These are phyloP conservation scores for Hyposoter didymator DNA, from an alignment of 2,888 invertebrate species.

Conservation along the genomic window DNA sequence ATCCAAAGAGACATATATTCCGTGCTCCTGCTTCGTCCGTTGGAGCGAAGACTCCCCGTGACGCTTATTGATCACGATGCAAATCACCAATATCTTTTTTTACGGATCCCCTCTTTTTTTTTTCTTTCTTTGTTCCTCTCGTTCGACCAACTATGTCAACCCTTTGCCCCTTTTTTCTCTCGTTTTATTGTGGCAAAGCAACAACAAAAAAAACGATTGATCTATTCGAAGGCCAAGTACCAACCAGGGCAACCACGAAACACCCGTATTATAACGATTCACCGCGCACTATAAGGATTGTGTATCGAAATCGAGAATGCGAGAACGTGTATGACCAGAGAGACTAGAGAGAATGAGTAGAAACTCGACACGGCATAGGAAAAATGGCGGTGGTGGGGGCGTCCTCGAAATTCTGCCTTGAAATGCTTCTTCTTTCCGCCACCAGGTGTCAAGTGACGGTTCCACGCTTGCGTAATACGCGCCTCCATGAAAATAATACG, in stretches of 20 bases:
- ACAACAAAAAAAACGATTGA: conserved; percentile 27
- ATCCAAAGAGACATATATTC: conserved; percentile 49
- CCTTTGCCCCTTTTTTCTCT: background rate
- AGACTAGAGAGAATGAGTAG: too few species aligned
- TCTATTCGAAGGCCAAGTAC: conserved; percentile 54
- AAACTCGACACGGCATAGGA: too few species aligned
- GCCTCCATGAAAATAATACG: too few species aligned
- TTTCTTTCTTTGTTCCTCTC: conserved; percentile 18
- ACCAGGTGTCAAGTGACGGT: too few species aligned
- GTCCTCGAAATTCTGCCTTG: too few species aligned
- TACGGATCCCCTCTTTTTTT: conserved; percentile 7
- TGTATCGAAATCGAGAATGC: background rate
- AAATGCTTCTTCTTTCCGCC: too few species aligned
- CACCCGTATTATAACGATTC: conserved; percentile 33
- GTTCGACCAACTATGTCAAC: conserved; percentile 13
- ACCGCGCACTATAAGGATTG: conserved; percentile 17
- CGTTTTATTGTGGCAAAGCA: conserved; percentile 17
- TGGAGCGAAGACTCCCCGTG: conserved; percentile 49
- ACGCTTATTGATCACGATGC: conserved; percentile 55
- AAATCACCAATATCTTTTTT: conserved; percentile 14
- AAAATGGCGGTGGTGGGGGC: too few species aligned
- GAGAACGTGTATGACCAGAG: background rate
- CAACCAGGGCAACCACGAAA: conserved; percentile 41
- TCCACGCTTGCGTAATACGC: too few species aligned
- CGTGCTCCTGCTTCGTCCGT: conserved; percentile 53